Evolutionary conservation across 1,140 invertebrate species (phyloP).

Genomic region (Macrosteles quadrilineatus): DNA sequence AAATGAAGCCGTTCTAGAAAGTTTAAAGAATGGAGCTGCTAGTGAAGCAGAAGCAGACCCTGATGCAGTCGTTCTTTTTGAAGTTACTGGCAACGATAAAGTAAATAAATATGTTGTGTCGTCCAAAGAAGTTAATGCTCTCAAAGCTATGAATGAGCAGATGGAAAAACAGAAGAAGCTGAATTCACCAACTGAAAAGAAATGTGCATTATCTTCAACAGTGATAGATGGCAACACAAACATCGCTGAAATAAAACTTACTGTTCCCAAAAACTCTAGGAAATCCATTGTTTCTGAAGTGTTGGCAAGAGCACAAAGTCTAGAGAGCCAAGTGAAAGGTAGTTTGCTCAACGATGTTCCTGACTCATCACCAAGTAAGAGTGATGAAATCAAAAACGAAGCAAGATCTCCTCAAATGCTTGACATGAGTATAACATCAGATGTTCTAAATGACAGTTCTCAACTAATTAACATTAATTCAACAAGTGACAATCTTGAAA

Average conservation of each 20-base stretch:
- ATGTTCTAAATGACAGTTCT: constrained; percentile 1
- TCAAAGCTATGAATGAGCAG: constrained; percentile 39
- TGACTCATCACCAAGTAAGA: background rate
- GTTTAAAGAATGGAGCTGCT: constrained; percentile 33
- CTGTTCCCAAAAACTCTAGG: constrained; percentile 34
- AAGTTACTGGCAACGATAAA: constrained; percentile 42
- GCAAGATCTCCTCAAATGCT: background rate
- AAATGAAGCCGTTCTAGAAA: constrained; percentile 37
- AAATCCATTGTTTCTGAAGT: constrained; percentile 39
- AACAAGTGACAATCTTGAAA: background rate
- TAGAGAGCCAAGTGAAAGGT: background rate
- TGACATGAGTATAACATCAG: background rate
- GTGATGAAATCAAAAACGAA: background rate
- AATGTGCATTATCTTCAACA: constrained; percentile 31
- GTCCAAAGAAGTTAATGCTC: constrained; percentile 41
- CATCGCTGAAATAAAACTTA: constrained; percentile 39
- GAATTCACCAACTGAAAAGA: constrained; percentile 20
- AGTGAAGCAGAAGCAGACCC: constrained; percentile 40
- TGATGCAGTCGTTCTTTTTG: constrained; percentile 43
- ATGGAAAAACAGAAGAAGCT: constrained; percentile 37
- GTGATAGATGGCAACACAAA: constrained; percentile 36
- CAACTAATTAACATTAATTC: background rate
- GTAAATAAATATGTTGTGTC: constrained; percentile 44
- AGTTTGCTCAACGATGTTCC: background rate
- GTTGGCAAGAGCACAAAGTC: constrained; percentile 29